Percentiles rank a stretch among this genome's conserved stretches.
Evolutionary conservation across 2,888 invertebrate genomes (phyloP).

Genomic region (Polydrusus pterygomalis): DNA sequence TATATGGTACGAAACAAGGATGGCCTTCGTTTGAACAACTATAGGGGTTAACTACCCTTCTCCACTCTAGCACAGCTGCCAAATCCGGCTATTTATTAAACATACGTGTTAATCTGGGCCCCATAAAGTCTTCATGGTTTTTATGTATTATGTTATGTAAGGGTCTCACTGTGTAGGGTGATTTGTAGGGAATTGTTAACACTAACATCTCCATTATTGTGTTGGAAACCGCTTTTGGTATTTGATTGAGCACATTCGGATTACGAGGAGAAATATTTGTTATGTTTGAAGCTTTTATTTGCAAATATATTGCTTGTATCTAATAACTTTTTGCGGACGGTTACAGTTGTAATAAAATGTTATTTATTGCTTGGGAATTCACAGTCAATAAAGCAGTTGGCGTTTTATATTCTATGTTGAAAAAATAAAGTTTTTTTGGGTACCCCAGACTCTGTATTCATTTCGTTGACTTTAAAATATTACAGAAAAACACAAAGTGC

Average conservation of each 20-base stretch:
- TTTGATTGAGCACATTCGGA: slow-evolving; percentile 69
- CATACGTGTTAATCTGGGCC: slow-evolving; percentile 73
- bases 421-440: neutral
- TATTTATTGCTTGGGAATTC: slow-evolving; percentile 40
- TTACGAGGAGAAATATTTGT: slow-evolving; percentile 63
- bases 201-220: slow-evolving; percentile 70
- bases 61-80: slow-evolving; percentile 69
- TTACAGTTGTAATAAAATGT: slow-evolving; percentile 41
- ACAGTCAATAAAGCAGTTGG: neutral
- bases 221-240: slow-evolving; percentile 68
- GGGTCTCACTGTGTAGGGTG: slow-evolving; percentile 58
- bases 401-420: neutral
- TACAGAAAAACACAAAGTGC: too few species aligned
- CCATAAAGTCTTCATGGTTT: slow-evolving; percentile 59
- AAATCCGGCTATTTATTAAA: slow-evolving; percentile 73
- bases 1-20: neutral
- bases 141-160: slow-evolving; percentile 50
- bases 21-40: slow-evolving; percentile 52
- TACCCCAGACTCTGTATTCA: too few species aligned
- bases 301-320: slow-evolving; percentile 61
- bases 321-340: slow-evolving; percentile 45
- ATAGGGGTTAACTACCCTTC: slow-evolving; percentile 66
- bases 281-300: slow-evolving; percentile 53
- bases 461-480: too few species aligned
- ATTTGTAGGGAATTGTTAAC: slow-evolving; percentile 68